Evolutionary conservation across 1,140 invertebrate species (phyloP).

Genomic region (Lithobius niger): DNA sequence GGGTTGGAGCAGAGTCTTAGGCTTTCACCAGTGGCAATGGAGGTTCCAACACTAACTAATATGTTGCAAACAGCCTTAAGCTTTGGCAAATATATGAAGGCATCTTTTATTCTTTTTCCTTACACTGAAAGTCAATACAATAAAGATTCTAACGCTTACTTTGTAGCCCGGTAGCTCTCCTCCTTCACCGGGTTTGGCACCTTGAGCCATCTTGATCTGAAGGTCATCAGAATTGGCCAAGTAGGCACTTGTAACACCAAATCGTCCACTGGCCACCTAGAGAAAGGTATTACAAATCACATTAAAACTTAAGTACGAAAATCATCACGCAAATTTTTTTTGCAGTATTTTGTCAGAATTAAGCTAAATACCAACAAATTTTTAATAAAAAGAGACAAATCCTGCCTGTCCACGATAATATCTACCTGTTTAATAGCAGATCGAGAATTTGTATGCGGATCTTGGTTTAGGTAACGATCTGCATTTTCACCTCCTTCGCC

Average conservation of each 20-base stretch:
- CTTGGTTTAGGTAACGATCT: conserved; percentile 64
- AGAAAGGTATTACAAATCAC: no score
- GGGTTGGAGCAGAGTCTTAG: no score
- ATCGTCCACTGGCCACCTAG: conserved; percentile 91
- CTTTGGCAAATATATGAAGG: not conserved
- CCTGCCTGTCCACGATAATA: no score
- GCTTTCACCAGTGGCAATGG: no score
- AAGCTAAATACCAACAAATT: not conserved
- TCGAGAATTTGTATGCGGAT: conserved; percentile 48
- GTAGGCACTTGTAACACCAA: conserved; percentile 95
- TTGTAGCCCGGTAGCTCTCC: conserved; percentile 82
- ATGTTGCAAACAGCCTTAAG: not conserved
- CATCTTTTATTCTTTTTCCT: not conserved
- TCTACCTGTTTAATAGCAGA: conserved; percentile 56
- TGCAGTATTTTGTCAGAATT: not conserved
- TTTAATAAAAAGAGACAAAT: conserved; percentile 1
- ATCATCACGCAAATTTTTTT: no score
- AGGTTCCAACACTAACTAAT: no score
- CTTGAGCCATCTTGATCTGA: conserved; percentile 98
- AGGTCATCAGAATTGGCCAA: conserved; percentile 90
- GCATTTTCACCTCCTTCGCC: conserved; percentile 83
- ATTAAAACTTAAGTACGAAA: no score
- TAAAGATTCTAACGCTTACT: conserved; percentile 27
- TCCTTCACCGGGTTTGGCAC: conserved; percentile 90
- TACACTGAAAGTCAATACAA: not conserved